Evolutionary conservation across 2,113 vertebrate species (phyloP).

Genomic region (Chlamydotis undulata): DNA sequence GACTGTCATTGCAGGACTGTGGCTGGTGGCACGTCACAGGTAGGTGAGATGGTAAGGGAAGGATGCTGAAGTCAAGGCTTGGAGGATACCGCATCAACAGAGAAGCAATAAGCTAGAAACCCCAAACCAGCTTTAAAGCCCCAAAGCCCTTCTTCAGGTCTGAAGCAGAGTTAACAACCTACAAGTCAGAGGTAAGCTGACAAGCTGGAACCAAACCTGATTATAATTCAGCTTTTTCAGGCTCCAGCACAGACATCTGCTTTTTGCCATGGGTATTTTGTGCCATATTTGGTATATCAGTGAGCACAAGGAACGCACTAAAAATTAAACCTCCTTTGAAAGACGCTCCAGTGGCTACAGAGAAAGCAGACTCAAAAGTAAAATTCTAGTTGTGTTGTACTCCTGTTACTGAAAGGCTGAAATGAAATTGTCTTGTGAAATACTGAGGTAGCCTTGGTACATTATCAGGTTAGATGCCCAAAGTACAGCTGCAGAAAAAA

Average conservation of each 20-base stretch:
- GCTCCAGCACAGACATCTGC: background rate
- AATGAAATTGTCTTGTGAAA: background rate
- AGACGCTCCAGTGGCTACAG: background rate
- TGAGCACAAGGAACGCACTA: background rate
- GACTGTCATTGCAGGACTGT: background rate
- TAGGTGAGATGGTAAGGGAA: background rate
- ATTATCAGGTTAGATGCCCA: slow-evolving; percentile 37
- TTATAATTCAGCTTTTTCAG: slow-evolving; percentile 1
- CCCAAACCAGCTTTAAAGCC: background rate
- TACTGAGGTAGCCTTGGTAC: background rate
- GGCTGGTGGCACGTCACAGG: background rate
- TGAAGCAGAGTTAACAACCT: background rate
- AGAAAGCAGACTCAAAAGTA: background rate
- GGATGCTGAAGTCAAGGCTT: background rate
- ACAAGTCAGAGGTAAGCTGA: background rate
- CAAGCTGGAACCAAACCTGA: slow-evolving; percentile 11
- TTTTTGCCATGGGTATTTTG: background rate
- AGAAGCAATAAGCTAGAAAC: background rate
- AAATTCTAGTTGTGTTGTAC: background rate
- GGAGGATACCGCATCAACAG: background rate
- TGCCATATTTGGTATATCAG: background rate
- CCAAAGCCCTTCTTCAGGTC: background rate
- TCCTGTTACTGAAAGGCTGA: background rate
- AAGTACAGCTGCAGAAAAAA: slow-evolving; percentile 41
- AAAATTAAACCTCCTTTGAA: background rate